A percentile compares a stretch with the other conserved stretches of the same genome.
These are phyloP conservation scores for Grapholita molesta DNA, from an alignment of 1,140 invertebrate species.

Conservation along the genomic window DNA sequence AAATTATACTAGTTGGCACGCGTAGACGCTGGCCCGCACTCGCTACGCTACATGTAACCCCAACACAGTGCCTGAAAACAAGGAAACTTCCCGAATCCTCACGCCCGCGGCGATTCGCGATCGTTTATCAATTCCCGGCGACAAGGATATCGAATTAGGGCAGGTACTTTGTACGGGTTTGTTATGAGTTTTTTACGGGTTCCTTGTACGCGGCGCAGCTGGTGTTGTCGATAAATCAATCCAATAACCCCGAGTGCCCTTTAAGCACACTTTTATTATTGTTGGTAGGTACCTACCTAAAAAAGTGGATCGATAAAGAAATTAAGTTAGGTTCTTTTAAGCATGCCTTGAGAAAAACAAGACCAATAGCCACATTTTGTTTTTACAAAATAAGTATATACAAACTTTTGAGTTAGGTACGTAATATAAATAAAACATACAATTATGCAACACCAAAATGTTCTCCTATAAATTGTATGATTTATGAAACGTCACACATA, in stretches of 20 bases:
- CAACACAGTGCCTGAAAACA: background rate
- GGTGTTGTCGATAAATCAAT: slow-evolving; percentile 6
- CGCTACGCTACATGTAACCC: background rate
- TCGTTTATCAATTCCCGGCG: slow-evolving; percentile 12
- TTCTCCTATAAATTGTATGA: background rate
- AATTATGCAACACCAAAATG: background rate
- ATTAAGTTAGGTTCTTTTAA: too few relatives aligned
- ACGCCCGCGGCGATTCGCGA: slow-evolving; percentile 10
- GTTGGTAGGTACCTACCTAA: background rate
- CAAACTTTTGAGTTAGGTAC: too few relatives aligned
- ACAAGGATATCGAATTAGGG: slow-evolving; percentile 16
- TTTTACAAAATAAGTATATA: too few relatives aligned
- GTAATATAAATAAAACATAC: background rate
- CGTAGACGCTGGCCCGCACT: background rate
- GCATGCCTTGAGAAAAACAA: too few relatives aligned
- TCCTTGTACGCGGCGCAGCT: background rate
- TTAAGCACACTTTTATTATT: background rate
- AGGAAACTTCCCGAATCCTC: slow-evolving; percentile 13
- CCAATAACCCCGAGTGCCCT: background rate
- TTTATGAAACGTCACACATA: background rate
- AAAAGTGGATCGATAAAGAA: background rate
- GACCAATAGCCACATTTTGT: too few relatives aligned
- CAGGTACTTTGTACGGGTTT: slow-evolving; percentile 16
- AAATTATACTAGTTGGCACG: background rate
- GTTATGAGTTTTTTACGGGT: slow-evolving; percentile 6